Evolutionary conservation across 2,888 invertebrate genomes (phyloP).

Genomic region (Brachyptera risi): DNA sequence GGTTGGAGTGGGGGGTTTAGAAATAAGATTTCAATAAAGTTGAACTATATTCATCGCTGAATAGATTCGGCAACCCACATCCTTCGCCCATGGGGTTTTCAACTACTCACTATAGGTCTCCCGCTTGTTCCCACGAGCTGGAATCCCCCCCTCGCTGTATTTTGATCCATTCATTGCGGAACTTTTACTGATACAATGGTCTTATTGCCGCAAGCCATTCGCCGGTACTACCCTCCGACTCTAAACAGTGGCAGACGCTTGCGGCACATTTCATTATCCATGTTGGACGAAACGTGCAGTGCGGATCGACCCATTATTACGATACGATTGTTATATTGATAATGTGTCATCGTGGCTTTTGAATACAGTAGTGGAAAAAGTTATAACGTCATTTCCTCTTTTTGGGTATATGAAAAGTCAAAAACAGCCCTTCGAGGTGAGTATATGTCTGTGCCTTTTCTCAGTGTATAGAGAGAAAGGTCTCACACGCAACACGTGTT

Average conservation of each 20-base stretch:
- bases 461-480: too few relatives aligned
- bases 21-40: neutral
- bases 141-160: too few relatives aligned
- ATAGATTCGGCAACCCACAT: neutral
- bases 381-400: conserved; percentile 14
- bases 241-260: neutral
- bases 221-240: neutral
- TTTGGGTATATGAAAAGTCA: neutral
- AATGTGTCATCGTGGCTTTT: conserved; percentile 9
- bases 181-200: neutral
- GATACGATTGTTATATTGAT: neutral
- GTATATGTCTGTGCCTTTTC: too few relatives aligned
- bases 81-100: neutral
- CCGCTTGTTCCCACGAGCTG: neutral
- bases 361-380: conserved; percentile 13
- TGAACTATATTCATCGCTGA: neutral
- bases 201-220: neutral
- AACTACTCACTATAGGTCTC: neutral
- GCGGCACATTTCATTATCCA: conserved; percentile 4
- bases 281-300: neutral
- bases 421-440: neutral
- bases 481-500: too few relatives aligned
- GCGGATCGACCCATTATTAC: neutral
- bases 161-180: neutral
- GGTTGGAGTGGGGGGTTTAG: neutral